These are phyloP conservation scores for Ianthella basta DNA, from an alignment of 37 sponge, comb jelly and placozoan genomes.

Conservation along the genomic window DNA sequence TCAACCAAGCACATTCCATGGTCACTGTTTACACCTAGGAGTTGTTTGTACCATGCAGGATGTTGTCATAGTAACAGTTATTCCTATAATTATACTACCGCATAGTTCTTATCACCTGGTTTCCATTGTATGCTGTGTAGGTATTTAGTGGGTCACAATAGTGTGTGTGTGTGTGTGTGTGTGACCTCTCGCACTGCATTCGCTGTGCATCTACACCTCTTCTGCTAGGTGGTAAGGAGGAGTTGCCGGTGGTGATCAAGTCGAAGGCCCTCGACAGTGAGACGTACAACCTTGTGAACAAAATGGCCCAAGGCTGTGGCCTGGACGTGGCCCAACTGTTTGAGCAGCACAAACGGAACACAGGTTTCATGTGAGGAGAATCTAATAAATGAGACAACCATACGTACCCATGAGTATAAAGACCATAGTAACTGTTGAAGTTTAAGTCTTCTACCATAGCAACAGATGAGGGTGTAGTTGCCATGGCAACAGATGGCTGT, in stretches of 20 bases:
- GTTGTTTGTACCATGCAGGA: no score
- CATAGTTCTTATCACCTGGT: no score
- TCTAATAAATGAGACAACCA: background rate
- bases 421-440: background rate
- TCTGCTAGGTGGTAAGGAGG: no score
- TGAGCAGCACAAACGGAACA: slow-evolving; percentile 61
- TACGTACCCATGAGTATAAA: background rate
- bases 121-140: slow-evolving; percentile 2
- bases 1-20: no score
- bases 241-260: slow-evolving; percentile 61
- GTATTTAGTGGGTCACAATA: no score
- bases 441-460: no score
- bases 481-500: no score
- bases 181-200: background rate
- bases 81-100: background rate
- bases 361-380: slow-evolving; percentile 66
- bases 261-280: slow-evolving; percentile 70
- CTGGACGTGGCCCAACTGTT: slow-evolving; percentile 56
- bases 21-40: no score
- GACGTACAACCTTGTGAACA: slow-evolving; percentile 77
- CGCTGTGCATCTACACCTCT: background rate
- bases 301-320: slow-evolving; percentile 84
- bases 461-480: no score
- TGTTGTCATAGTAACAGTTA: background rate
- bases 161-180: slow-evolving; percentile 24